phyloP scores from a whole-genome alignment of 2,113 vertebrate species.

The Entomyzon cyanotis region DNA sequence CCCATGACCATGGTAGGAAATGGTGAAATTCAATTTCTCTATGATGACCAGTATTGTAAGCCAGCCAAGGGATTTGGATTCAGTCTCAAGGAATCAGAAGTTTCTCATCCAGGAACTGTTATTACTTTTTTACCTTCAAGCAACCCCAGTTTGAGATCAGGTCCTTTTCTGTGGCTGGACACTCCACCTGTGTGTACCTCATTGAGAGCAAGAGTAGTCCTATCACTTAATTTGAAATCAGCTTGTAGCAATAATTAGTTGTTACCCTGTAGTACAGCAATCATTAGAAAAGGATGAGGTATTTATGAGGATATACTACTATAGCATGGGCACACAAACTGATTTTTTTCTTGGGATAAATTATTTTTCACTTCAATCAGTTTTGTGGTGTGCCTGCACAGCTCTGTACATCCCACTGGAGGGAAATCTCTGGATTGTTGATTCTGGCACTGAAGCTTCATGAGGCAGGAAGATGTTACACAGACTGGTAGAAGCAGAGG shows the following conservation, averaged over 20 bases:
- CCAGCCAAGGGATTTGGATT: background rate
- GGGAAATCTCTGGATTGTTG: background rate
- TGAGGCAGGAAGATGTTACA: background rate
- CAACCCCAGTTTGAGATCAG: background rate
- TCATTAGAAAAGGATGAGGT: background rate
- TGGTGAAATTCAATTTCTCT: background rate
- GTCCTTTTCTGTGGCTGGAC: background rate
- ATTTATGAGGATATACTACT: background rate
- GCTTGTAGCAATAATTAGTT: background rate
- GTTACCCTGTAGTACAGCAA: background rate
- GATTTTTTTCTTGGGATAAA: background rate
- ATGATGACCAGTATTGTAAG: background rate
- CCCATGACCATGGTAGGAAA: background rate
- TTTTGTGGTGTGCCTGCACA: rapidly evolving
- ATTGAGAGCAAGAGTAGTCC: background rate
- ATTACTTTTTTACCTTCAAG: background rate
- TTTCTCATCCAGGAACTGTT: background rate
- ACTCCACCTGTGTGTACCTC: background rate
- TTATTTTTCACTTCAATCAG: background rate
- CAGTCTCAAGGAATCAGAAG: background rate
- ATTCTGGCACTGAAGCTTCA: background rate
- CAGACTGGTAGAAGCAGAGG: background rate
- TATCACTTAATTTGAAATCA: background rate
- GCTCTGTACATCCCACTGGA: background rate
- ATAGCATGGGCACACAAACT: background rate